Evolutionary conservation across 2,113 vertebrate species (phyloP).

Genomic region (Bothrops jararaca): DNA sequence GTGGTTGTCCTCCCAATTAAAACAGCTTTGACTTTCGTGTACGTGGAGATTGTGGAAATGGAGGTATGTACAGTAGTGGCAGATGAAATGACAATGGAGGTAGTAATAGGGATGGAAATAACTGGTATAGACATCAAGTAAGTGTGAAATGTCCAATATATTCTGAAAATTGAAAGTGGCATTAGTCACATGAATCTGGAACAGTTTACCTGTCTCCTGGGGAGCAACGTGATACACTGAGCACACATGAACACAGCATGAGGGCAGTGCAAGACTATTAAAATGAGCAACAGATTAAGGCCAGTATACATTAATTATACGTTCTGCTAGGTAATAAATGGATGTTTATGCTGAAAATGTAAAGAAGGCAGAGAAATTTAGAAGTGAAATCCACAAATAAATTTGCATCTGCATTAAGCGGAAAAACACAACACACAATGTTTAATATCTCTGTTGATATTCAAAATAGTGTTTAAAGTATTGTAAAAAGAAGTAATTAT

Average conservation of each 20-base stretch:
- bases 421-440: background rate
- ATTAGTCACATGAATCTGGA: background rate
- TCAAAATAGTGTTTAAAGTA: background rate
- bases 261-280: background rate
- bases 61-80: background rate
- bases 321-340: background rate
- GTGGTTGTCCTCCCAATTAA: background rate
- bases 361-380: background rate
- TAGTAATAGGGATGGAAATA: background rate
- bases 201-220: background rate
- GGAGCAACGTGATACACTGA: background rate
- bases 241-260: background rate
- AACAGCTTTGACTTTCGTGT: background rate
- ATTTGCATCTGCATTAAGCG: background rate
- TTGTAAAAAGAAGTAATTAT: background rate
- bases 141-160: background rate
- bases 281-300: background rate
- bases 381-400: background rate
- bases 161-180: background rate
- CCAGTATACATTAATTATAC: background rate
- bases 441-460: background rate
- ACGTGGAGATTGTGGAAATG: background rate
- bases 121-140: background rate
- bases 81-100: background rate
- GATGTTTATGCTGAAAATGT: background rate